These are phyloP conservation scores for Syrrhaptes paradoxus DNA, from an alignment of 2,113 vertebrate genomes.

Conservation along the genomic window DNA sequence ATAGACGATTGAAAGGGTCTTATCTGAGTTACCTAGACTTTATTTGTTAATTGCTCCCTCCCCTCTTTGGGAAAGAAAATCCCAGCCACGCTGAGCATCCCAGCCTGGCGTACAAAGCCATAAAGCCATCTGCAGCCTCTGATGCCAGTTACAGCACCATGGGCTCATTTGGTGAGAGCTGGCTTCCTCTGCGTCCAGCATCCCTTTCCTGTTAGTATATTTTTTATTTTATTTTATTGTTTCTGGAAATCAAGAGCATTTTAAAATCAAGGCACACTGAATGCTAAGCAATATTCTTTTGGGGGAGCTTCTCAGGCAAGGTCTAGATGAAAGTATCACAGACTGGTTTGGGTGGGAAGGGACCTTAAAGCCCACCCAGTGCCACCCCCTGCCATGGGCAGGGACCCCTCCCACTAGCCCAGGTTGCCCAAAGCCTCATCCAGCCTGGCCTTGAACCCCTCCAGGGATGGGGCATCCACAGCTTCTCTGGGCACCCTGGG, in stretches of 20 bases:
- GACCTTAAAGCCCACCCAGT: too few species aligned
- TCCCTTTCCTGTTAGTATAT: not conserved
- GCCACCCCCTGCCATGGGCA: too few species aligned
- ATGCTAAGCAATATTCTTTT: too few species aligned
- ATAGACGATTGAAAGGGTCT: not conserved
- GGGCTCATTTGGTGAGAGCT: not conserved
- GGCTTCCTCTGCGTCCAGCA: not conserved
- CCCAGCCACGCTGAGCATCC: accelerated
- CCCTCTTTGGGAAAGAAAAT: not conserved
- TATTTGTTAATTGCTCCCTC: not conserved
- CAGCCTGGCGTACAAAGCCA: not conserved
- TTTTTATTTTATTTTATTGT: not conserved
- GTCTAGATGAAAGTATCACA: not conserved
- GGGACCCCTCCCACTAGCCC: too few species aligned
- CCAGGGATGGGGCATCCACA: too few species aligned
- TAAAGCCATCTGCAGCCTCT: too few species aligned
- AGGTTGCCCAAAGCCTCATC: too few species aligned
- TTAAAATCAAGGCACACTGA: not conserved
- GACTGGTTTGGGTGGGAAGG: too few species aligned
- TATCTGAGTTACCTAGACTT: not conserved
- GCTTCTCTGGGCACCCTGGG: too few species aligned
- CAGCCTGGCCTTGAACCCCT: too few species aligned
- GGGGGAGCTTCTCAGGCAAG: not conserved
- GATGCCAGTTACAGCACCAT: accelerated
- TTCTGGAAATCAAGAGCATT: not conserved